These are phyloP conservation scores for Pseudopipra pipra DNA, from an alignment of 2,113 vertebrate genomes.

Conservation along the genomic window DNA sequence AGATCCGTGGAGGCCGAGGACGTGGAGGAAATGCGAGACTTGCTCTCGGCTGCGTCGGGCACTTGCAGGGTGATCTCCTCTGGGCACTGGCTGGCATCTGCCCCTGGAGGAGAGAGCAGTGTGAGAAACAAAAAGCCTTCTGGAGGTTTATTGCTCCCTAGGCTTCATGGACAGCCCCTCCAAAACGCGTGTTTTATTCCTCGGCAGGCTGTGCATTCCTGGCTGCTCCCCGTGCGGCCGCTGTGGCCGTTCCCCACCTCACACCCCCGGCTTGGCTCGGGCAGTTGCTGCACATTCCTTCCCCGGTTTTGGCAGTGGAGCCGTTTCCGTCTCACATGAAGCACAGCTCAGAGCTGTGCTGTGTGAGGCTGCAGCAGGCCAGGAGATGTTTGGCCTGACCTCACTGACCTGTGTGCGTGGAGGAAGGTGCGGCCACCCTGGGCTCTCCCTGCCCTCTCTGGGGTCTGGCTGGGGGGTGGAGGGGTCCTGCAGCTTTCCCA, in stretches of 20 bases:
- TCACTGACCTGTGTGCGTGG: background rate
- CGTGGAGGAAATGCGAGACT: constrained; percentile 82
- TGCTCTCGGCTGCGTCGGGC: constrained; percentile 65
- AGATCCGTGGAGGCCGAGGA: constrained; percentile 84
- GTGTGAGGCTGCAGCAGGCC: background rate
- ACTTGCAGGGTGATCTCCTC: constrained; percentile 73
- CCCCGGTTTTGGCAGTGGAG: background rate
- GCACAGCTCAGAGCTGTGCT: background rate
- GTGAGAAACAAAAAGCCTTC: background rate
- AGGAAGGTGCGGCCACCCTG: background rate
- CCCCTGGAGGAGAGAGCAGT: constrained; percentile 11
- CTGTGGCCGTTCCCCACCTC: background rate
- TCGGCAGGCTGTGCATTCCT: background rate
- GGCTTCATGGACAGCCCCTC: background rate
- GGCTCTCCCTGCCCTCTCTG: background rate
- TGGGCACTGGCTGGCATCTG: constrained; percentile 68
- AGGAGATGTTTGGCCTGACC: background rate
- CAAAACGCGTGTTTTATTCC: background rate
- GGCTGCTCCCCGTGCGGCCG: background rate
- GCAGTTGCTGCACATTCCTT: constrained; percentile 6
- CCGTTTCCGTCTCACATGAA: background rate
- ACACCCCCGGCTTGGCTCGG: background rate
- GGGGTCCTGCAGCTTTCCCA: background rate
- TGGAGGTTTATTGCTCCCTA: background rate
- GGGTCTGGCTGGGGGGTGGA: background rate